Base-by-base conservation (phyloP, 2,797 vertebrate genomes). In the Malacoctenus gilli region DNA sequence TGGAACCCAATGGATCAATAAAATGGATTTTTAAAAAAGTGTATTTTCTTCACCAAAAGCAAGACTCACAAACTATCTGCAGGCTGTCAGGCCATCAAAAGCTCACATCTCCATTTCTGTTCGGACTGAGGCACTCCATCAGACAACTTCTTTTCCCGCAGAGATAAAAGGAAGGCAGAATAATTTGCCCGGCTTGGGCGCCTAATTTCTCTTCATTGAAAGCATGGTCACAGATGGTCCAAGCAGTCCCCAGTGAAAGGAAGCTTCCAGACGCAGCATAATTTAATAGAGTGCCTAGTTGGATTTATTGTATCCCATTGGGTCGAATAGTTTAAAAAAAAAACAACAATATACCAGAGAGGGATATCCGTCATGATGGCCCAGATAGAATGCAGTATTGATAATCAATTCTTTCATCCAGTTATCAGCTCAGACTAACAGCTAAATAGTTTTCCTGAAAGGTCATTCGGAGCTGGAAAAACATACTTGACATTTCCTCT, bases 221-320 rank as follows among this genome's bases (percentile, higher is more conserved):
- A 66, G 52, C 42, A 48, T 25, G 51, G 72, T 68, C 63, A 75
- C 79, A 85, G 77, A 82, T 85, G 72, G 75, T 79, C 46, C 50
- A 52, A 62, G 52, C 40, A 63, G 58, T 77, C 75, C 70, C 60
- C 12, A 56, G 65, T 49, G 79, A 72, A 51, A 51, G 34, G 35
- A 73, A 52, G 58, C 65, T 61, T 75, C 48, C 61, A 80, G 47
- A 65, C 19, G 9, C 34, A 47, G 28, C 18, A 44, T 70, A 66
- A 83, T 85, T 65, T 52, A 67, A 79, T 66, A 70, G 64, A 84
- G 68, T 79, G 68, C 68, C 56, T 54, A 50, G 69, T 44, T 44
- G 42, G 57, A 77, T 88, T 58, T 74, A 70, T 65, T 51, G 11
- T 54, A 20, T 70, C 44, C 54, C 65, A 52, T 8, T 51, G 50